phyloP scores from a whole-genome alignment of 2,888 invertebrate species.

The Eilema sororculum region DNA sequence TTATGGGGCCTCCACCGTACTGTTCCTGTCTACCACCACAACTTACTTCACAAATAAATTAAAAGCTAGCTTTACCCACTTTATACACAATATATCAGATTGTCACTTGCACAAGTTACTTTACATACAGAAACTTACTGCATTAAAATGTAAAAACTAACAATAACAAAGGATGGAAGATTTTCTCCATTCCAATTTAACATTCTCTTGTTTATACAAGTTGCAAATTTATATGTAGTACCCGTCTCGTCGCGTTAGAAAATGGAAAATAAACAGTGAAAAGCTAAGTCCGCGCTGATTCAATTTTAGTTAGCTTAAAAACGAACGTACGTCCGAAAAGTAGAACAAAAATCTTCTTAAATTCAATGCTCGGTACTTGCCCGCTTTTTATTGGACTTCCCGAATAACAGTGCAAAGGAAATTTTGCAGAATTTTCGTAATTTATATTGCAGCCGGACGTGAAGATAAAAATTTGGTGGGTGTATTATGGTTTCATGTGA shows the following conservation, averaged over 20 bases:
- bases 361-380: constrained; percentile 21
- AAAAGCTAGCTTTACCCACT: no score
- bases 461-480: background rate
- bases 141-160: background rate
- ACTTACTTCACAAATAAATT: no score
- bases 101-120: background rate
- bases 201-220: background rate
- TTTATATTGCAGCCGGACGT: background rate
- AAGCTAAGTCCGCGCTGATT: constrained; percentile 9
- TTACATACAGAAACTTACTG: background rate
- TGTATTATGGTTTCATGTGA: background rate
- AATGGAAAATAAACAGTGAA: constrained; percentile 9
- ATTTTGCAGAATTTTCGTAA: background rate
- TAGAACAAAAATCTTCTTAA: constrained; percentile 37
- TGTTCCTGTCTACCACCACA: no score
- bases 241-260: background rate
- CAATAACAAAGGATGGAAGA: background rate
- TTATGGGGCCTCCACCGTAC: no score
- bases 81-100: no score
- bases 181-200: background rate
- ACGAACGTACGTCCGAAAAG: constrained; percentile 19
- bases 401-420: constrained; percentile 12
- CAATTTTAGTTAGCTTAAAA: constrained; percentile 25
- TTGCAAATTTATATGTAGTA: background rate
- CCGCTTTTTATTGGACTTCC: constrained; percentile 30